Evolutionary conservation across 2,888 invertebrate genomes (phyloP), one percentile per base, ranked within the genome.

Genomic region (Nowickia ferox): DNA sequence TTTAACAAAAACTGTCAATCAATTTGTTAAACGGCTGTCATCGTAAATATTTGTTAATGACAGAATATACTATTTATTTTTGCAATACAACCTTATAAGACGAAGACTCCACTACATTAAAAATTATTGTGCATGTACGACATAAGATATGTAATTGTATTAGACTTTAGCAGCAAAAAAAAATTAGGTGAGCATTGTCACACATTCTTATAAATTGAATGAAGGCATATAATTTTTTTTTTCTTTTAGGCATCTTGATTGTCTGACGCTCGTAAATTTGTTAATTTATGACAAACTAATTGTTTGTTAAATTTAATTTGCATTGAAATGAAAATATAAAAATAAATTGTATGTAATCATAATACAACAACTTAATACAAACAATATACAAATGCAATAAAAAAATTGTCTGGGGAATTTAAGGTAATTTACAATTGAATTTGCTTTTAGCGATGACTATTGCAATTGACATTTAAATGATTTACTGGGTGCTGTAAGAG

Each of bases 41-140:
- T 86, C 87, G 86, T 86, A 87, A 88, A 88, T 88, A 88, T 88
- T 88, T 88, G 83, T 87, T 88, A 87, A 88, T 85, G 83, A 81
- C 79, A 84, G 69, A 72, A 72, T 66, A 86, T 66, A 79, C 82
- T 72, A 76, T 86, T 83, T 65, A 59, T 77, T 82, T 68, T 65
- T 46, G 53, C 66, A 78, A 61, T 61, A 46, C 51, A 79, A 71
- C 55, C 65, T 63, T 72, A 46, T 38, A 30, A 55, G 55, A 65
- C 71, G n/a, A 63, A 46, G 55, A 15, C 71, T 78, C 17, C 51
- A 22, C 38, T 46, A 44, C 42, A 38, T 59, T 59, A n/a, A 15
- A 22, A 65, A n/a, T 48, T 9, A 2, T 3, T 48, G n/a, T 71
- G 11, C 30, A 17, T 19, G 40, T 40, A 30, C 38, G 30, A 13